Percentiles rank a stretch among this genome's conserved stretches.
Evolutionary conservation across 2,113 vertebrate species (phyloP).

Genomic region (rat (Rattus norvegicus)): DNA sequence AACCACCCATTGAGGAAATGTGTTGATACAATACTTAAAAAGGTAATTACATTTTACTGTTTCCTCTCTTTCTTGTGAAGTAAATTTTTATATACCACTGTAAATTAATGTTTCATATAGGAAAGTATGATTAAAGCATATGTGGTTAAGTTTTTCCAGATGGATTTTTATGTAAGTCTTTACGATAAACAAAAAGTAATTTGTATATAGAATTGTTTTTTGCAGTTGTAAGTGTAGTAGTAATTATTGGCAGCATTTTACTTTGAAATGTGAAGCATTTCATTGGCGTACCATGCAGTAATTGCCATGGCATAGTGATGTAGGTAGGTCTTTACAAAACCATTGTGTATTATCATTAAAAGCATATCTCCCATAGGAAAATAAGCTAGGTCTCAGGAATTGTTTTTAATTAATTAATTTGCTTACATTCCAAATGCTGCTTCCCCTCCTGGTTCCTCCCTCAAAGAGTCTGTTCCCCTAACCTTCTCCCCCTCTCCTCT

Average conservation of each 20-base stretch:
- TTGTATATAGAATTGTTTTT: background rate
- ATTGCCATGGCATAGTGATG: background rate
- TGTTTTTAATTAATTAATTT: too few relatives aligned
- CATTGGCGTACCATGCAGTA: background rate
- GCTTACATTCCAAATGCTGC: too few relatives aligned
- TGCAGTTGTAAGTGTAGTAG: background rate
- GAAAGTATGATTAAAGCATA: conserved; percentile 5
- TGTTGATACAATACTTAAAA: conserved; percentile 95
- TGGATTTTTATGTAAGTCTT: conserved; percentile 50
- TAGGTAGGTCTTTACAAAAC: background rate
- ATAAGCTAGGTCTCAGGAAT: background rate
- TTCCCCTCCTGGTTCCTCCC: too few relatives aligned
- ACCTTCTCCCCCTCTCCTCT: too few relatives aligned
- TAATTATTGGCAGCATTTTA: conserved; percentile 55
- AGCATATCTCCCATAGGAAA: background rate
- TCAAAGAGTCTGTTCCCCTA: too few relatives aligned
- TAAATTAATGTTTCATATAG: background rate
- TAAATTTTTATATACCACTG: background rate
- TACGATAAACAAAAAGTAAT: conserved; percentile 28
- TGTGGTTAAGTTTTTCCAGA: background rate
- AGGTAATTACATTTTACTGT: conserved; percentile 86
- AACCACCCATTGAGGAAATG: conserved; percentile 92
- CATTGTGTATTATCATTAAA: background rate
- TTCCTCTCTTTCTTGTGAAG: conserved; percentile 4
- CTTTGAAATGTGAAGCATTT: background rate